Evolutionary conservation across 1,140 invertebrate genomes (phyloP), one percentile per base, ranked within the genome.

Genomic region (Phenacoccus solenopsis): DNA sequence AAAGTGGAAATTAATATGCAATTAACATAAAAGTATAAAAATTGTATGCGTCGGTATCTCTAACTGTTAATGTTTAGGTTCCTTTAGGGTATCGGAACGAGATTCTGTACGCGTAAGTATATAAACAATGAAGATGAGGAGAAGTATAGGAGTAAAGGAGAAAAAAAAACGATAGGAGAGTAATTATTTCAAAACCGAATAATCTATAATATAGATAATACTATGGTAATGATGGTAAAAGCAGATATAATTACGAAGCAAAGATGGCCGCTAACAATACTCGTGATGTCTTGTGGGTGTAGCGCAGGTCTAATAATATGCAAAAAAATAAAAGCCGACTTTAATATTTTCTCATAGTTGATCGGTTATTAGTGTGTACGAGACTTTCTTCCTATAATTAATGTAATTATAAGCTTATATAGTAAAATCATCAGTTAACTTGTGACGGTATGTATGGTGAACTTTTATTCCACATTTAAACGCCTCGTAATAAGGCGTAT

Each of bases 371-470:
- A 64, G 59, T 64, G 38, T 27, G 59, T 64, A 27, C 25, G 25
- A 64, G 59, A 64, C 59, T 64, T 64, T 64, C 59, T 64, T 64
- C 59, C 59, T 64, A 64, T 64, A 64, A 64, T 64, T 64, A 64
- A 64, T 25, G 59, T 64, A 64, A 64, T 64, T 64, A 64, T 64
- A 49, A 64, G 59, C 25, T 64, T 59, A 32, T 32, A 49, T 64
- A 64, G 59, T 64, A 64, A 64, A 64, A 64, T 64, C 10, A 64
- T 64, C 59, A 64, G 59, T 64, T 64, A 64, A 49, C 38, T 49
- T n/a, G 38, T n/a, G 38, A 49, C 38, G 38, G 5, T 49, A n/a
- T n/a, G 16, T 32, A 49, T 49, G 38, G 38, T 49, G 38, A 49
- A 49, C 38, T 49, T 49, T 49, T 49, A 49, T 49, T 49, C 38